phyloP scores from a whole-genome alignment of 2,888 invertebrate genomes.

The Drosophila suboccidentalis region DNA sequence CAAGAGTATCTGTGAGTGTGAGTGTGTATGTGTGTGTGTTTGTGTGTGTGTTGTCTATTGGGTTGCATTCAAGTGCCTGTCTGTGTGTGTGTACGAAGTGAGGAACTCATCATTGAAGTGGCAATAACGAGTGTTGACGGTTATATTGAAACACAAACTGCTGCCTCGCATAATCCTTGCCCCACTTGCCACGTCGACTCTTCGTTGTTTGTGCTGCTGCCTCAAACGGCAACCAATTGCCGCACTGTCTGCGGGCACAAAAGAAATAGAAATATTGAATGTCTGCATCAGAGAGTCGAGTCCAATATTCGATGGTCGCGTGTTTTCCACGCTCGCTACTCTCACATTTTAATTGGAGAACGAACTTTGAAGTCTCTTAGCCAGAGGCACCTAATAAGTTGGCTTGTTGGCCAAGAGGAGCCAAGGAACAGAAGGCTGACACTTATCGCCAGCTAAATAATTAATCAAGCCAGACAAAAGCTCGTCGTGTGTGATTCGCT shows the following conservation, averaged over 20 bases:
- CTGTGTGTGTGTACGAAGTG: slow-evolving; percentile 25
- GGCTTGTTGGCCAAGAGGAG: not conserved
- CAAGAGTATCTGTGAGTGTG: not conserved
- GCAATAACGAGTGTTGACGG: slow-evolving; percentile 73
- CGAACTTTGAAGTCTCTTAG: slow-evolving; percentile 3
- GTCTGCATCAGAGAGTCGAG: slow-evolving; percentile 14
- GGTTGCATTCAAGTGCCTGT: slow-evolving; percentile 22
- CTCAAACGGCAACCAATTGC: slow-evolving; percentile 58
- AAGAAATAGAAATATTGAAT: slow-evolving; percentile 21
- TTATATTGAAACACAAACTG: slow-evolving; percentile 67
- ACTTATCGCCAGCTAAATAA: slow-evolving; percentile 71
- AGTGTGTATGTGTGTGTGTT: slow-evolving; percentile 4
- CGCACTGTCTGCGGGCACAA: slow-evolving; percentile 36
- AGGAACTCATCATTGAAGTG: slow-evolving; percentile 68
- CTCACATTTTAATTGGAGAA: slow-evolving; percentile 66
- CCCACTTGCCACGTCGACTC: slow-evolving; percentile 3
- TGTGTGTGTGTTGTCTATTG: slow-evolving; percentile 22
- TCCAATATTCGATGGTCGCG: slow-evolving; percentile 52
- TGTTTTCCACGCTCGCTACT: slow-evolving; percentile 59
- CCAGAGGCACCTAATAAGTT: not conserved
- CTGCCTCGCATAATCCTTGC: not conserved
- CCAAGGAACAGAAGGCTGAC: not conserved
- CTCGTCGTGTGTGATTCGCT: slow-evolving; percentile 13
- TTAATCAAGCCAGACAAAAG: slow-evolving; percentile 75
- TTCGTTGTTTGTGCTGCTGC: slow-evolving; percentile 6